Base-by-base conservation (phyloP, 1,140 invertebrate species). In the Vollenhovia emeryi region DNA sequence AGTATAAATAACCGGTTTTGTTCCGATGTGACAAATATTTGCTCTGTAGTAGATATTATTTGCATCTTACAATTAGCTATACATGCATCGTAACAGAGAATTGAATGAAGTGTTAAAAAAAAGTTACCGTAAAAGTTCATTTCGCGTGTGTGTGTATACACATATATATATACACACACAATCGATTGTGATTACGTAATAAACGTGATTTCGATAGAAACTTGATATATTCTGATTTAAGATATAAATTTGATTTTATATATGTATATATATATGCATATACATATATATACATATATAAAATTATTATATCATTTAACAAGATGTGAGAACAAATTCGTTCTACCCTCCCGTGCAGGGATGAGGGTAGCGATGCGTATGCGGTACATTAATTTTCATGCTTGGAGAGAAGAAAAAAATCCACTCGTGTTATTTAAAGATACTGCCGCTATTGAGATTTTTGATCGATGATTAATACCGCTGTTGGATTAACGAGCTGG, bases 381-480 rank as follows among this genome's bases (percentile, higher is more conserved):
- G 60, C n/a, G 52, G 50, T 13, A 8, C 69, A 55, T 11, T 60
- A 52, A 75, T 87, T 79, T 88, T 33, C 24, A 43, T 52, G 57
- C 59, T 87, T 85, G 36, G 13, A 24, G 18, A 68, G n/a, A 24
- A 66, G n/a, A n/a, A 66, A 33, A 52, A 62, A 57, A 73, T 62
- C 15, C 18, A 68, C 60, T 78, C 43, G 74, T 84, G 18, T 87
- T 85, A 64, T 84, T 40, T 73, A 85, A 76, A 84, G 45, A 78
- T 88, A 88, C 74, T 88, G 87, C 73, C 74, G 60, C 45, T 45
- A 79, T 75, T 78, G 60, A 85, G 60, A 89, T 89, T 85, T 50
- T 80, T 59, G 75, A 60, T 71, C 74, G 43, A 71, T 86, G 68
- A 88, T 82, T 55, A 59, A 50, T 89, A 59, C 52, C 40, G 24